Conservation (phyloP, 2,797 vertebrate species). For the Hypotaenidia philippensis region DNA sequence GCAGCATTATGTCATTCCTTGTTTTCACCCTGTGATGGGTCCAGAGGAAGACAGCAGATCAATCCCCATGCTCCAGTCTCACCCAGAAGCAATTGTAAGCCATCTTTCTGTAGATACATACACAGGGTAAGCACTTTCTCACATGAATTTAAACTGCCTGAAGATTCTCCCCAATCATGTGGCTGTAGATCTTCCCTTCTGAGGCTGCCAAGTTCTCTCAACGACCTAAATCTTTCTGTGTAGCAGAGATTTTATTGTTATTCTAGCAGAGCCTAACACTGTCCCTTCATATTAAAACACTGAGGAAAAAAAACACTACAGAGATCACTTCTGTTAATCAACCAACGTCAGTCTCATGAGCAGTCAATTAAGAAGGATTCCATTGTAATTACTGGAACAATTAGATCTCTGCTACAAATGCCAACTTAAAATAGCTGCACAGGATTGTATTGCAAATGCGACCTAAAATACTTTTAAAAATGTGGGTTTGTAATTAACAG, state of each 20-base stretch:
- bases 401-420: background rate
- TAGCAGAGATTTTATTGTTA: background rate
- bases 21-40: background rate
- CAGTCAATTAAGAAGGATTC: background rate
- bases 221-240: background rate
- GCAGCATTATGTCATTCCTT: background rate
- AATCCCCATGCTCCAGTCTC: accelerated
- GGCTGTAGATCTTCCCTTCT: background rate
- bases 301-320: background rate
- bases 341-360: background rate
- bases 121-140: background rate
- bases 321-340: background rate
- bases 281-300: background rate
- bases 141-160: background rate
- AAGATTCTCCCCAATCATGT: background rate
- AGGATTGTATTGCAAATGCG: background rate
- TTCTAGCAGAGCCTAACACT: background rate
- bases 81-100: background rate
- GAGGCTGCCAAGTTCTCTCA: background rate
- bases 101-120: accelerated
- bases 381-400: conserved; percentile 21
- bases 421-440: background rate
- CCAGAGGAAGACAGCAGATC: background rate
- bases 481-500: background rate
- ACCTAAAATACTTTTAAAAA: background rate